Conservation (phyloP, 2,113 vertebrate species). For the Anhinga rufa region DNA sequence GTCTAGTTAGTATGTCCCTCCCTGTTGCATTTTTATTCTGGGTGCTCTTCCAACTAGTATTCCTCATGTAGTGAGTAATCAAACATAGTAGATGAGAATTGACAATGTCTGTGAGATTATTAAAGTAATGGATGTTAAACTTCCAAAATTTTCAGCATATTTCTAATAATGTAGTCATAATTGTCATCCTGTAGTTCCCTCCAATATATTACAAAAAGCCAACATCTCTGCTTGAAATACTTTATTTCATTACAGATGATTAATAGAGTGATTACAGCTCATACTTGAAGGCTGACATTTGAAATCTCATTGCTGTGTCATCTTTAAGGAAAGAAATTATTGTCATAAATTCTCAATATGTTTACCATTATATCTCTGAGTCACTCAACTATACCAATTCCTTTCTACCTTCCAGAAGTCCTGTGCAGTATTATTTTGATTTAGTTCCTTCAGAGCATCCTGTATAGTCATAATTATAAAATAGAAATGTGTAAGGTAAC, state of each 20-base stretch:
- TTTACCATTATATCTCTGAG: background rate
- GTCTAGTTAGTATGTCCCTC: background rate
- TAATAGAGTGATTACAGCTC: conserved; percentile 32
- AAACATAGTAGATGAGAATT: background rate
- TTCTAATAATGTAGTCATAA: background rate
- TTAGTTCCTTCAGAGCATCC: background rate
- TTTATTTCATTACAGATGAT: background rate
- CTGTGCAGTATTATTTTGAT: background rate
- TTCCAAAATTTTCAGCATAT: background rate
- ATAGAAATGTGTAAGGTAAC: background rate
- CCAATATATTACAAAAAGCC: background rate
- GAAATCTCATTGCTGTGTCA: conserved; percentile 9
- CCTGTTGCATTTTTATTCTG: background rate
- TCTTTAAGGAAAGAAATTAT: conserved; percentile 6
- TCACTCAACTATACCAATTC: background rate
- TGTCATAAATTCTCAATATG: background rate
- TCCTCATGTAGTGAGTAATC: background rate
- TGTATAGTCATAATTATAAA: background rate
- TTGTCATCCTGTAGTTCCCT: background rate
- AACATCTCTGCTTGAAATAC: background rate
- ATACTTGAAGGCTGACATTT: conserved; percentile 36
- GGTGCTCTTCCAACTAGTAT: background rate
- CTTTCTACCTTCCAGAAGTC: background rate
- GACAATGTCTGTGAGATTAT: background rate
- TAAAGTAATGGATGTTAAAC: background rate